phyloP scores from a whole-genome alignment of 2,797 vertebrate genomes.

The Smutsia temminckii region DNA sequence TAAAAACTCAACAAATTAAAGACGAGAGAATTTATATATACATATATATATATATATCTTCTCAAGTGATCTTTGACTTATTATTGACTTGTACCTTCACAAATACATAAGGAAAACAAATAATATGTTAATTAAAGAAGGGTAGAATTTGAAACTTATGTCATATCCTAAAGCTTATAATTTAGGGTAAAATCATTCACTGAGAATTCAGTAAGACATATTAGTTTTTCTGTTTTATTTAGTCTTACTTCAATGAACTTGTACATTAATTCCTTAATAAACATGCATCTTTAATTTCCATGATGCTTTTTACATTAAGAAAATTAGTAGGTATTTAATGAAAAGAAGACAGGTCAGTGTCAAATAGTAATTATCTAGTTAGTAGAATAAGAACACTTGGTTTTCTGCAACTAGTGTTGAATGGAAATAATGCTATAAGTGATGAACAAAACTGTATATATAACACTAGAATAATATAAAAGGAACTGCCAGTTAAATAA shows the following conservation, averaged over 20 bases:
- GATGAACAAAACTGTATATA: background rate
- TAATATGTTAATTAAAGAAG: background rate
- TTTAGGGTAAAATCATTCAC: background rate
- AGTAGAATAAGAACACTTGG: background rate
- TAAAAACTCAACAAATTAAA: slow-evolving; percentile 60
- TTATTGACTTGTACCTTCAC: slow-evolving; percentile 37
- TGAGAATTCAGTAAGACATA: background rate
- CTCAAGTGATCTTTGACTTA: slow-evolving; percentile 57
- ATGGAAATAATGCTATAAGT: slow-evolving; percentile 7
- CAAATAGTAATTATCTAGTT: slow-evolving; percentile 57
- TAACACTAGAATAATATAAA: background rate
- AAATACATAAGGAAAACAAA: slow-evolving; percentile 43
- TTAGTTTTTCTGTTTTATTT: background rate
- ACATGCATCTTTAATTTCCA: slow-evolving; percentile 19
- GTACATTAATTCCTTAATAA: slow-evolving; percentile 38
- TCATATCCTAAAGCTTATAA: background rate
- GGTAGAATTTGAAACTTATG: background rate
- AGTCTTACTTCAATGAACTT: background rate
- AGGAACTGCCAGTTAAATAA: background rate
- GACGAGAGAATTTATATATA: background rate
- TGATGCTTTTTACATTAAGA: slow-evolving; percentile 39
- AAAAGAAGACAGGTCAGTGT: slow-evolving; percentile 40
- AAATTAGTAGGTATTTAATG: slow-evolving; percentile 49
- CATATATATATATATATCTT: slow-evolving; percentile 42
- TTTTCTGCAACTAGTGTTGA: slow-evolving; percentile 31